Evolutionary conservation across 2,113 vertebrate genomes (phyloP), one percentile per base, ranked within the genome.

Genomic region (Poeciliopsis turrubarensis): DNA sequence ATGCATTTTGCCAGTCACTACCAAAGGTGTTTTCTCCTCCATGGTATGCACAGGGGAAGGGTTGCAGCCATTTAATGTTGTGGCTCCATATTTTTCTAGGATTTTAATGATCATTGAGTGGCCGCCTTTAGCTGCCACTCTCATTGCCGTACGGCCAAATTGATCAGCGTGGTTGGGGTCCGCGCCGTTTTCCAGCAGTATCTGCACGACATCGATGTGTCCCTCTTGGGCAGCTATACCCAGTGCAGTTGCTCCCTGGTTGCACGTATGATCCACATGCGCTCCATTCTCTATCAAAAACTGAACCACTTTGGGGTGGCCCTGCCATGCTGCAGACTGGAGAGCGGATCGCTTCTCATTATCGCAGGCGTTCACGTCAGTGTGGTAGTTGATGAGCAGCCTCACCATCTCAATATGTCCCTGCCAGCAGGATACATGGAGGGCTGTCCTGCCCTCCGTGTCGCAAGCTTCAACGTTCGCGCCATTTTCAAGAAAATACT

Each of bases 381-480:
- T 97, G 0, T 96, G 96, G 78, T 94, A 96, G 0, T 96, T 96
- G n/a, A 98, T 94, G 75, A 99, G 94, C 89, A 96, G 91, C 85
- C 95, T 94, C 30, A 97, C 97, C 97, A 98, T 98, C 80, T 99
- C 97, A 73, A 97, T 60, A 26, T 99, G 98, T 37, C 98, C 98
- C 89, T 99, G 98, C 98, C 98, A 99, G 92, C 98, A 98, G 86
- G 98, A 99, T 77, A 99, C 98, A 26, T 99, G 98, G 54, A 99
- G 97, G 0, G 97, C 97, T 0, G 97, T 99, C 82, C 98, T 94
- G 29, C 98, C 98, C 89, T 99, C 98, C 0, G 95, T 94, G 89
- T 99, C 98, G 7, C 94, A 95, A 0, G 96, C 96, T 88, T 99
- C 98, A 30, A 98, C 97, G 0, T 99, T 96, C 12, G 98, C 98